Conservation (phyloP, 2,113 vertebrate species). For the Spilogale gracilis region DNA sequence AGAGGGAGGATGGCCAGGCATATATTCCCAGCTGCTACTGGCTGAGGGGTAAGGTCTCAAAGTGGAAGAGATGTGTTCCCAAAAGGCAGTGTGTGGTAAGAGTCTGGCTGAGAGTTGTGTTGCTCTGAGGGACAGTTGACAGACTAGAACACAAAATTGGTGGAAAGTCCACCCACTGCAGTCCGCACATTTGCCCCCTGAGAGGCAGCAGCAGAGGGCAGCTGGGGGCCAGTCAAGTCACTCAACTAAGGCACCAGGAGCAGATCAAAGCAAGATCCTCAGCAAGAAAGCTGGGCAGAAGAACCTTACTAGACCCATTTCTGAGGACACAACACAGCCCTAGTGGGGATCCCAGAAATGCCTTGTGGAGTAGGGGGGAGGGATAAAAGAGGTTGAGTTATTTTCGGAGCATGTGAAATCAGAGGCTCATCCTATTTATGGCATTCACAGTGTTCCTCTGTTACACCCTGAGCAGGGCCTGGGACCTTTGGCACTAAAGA, state of each 20-base stretch:
- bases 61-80: neutral
- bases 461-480: neutral
- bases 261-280: neutral
- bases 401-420: neutral
- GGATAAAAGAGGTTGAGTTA: neutral
- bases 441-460: neutral
- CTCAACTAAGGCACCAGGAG: no score
- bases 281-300: neutral
- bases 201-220: neutral
- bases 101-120: neutral
- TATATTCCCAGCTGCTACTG: neutral
- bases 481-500: neutral
- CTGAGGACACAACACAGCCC: neutral
- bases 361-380: neutral
- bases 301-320: neutral
- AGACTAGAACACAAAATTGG: no score
- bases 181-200: rapidly evolving
- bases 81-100: neutral
- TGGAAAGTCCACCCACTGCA: rapidly evolving
- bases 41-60: neutral
- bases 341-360: neutral
- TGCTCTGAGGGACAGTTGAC: neutral
- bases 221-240: neutral
- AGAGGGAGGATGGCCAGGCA: neutral
- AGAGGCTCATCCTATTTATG: no score